Evolutionary conservation across 1,140 invertebrate species (phyloP).

Genomic region (Drosophila lacteicornis): DNA sequence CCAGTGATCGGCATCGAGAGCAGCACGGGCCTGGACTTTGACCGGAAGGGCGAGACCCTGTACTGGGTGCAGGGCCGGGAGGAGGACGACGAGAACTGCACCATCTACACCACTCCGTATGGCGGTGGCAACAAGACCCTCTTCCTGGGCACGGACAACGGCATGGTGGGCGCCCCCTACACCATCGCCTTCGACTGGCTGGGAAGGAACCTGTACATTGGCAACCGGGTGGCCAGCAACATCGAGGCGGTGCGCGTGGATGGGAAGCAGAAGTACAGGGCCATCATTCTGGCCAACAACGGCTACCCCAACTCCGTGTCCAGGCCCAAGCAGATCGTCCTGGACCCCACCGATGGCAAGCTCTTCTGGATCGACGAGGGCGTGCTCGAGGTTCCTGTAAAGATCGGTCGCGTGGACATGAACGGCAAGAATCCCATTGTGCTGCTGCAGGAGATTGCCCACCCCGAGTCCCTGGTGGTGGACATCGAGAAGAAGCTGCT

Average conservation of each 20-base stretch:
- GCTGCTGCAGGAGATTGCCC: slow-evolving; percentile 88
- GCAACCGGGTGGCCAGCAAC: slow-evolving; percentile 95
- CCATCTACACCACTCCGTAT: slow-evolving; percentile 93
- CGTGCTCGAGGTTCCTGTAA: slow-evolving; percentile 94
- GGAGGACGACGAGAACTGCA: slow-evolving; percentile 91
- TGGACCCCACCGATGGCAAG: slow-evolving; percentile 96
- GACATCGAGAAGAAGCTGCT: slow-evolving; percentile 93
- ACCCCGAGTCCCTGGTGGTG: slow-evolving; percentile 93
- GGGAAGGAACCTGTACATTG: slow-evolving; percentile 97
- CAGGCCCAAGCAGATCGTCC: slow-evolving; percentile 93
- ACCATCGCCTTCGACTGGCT: slow-evolving; percentile 98
- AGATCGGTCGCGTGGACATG: slow-evolving; percentile 97
- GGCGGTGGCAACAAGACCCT: slow-evolving; percentile 94
- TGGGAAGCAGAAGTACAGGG: slow-evolving; percentile 92
- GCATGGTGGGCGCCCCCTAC: slow-evolving; percentile 95
- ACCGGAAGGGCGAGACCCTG: slow-evolving; percentile 92
- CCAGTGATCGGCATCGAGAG: slow-evolving; percentile 96
- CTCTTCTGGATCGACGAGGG: slow-evolving; percentile 99
- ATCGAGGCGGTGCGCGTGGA: slow-evolving; percentile 96
- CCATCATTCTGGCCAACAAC: slow-evolving; percentile 95
- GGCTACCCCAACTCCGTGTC: slow-evolving; percentile 94
- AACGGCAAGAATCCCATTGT: slow-evolving; percentile 93
- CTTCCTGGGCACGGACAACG: slow-evolving; percentile 91
- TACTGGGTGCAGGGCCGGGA: slow-evolving; percentile 94
- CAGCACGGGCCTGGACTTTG: slow-evolving; percentile 96